phyloP scores from a whole-genome alignment of 2,888 invertebrate genomes.

The Pecten maximus region DNA sequence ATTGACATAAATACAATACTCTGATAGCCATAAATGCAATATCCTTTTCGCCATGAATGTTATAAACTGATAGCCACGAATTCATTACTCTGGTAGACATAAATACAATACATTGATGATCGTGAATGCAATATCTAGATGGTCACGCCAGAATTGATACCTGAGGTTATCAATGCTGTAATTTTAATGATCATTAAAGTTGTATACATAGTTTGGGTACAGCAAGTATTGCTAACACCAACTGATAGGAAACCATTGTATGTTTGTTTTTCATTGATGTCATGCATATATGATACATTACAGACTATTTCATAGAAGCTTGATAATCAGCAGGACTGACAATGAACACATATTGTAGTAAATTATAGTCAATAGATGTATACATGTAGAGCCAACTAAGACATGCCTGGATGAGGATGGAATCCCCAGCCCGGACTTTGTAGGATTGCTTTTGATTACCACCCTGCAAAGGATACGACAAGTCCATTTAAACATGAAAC shows the following conservation, averaged over 20 bases:
- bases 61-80: background rate
- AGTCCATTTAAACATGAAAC: slow-evolving; percentile 25
- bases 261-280: slow-evolving; percentile 4
- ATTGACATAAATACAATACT: background rate
- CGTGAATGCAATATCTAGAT: background rate
- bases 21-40: background rate
- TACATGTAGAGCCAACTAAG: background rate
- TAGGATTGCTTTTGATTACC: background rate
- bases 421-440: background rate
- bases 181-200: background rate
- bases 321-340: background rate
- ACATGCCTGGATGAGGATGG: background rate
- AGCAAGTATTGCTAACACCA: background rate
- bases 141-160: background rate
- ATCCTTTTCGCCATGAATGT: background rate
- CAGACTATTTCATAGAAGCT: background rate
- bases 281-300: background rate
- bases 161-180: too few relatives aligned
- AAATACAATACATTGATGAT: background rate
- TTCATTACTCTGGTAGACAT: background rate
- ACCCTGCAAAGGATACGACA: background rate
- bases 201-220: background rate
- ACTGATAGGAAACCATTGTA: background rate
- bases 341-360: background rate
- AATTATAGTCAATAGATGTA: background rate